Percentiles rank a stretch among this genome's conserved stretches.
Conservation (phyloP, 2,113 vertebrate species). For the Tichodroma muraria region DNA sequence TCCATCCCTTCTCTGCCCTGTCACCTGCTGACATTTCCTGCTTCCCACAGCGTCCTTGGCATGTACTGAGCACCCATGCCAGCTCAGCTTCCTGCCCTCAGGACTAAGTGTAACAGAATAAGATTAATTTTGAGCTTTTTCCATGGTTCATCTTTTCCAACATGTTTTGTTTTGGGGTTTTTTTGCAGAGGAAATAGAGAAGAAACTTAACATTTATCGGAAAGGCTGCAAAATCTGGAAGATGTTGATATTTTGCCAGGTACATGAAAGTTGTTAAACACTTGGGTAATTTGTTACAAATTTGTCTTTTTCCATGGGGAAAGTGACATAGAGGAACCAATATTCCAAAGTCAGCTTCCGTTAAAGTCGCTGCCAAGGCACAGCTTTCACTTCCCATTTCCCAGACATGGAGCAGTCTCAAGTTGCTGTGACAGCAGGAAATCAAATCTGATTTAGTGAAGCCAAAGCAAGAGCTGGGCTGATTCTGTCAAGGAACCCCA, state of each 20-base stretch:
- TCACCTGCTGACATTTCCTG: too few relatives aligned
- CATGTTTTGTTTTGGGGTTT: background rate
- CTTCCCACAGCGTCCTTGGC: background rate
- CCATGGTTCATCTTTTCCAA: background rate
- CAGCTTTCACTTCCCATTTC: background rate
- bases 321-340: background rate
- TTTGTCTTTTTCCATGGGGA: background rate
- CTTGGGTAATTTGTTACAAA: background rate
- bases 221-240: constrained; percentile 96
- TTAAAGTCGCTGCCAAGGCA: background rate
- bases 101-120: background rate
- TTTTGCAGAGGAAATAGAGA: constrained; percentile 91
- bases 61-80: background rate
- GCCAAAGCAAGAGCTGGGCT: background rate
- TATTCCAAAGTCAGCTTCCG: background rate
- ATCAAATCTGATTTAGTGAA: background rate
- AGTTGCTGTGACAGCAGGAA: constrained; percentile 1
- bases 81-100: background rate
- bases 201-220: constrained; percentile 89
- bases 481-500: background rate
- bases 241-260: constrained; percentile 98
- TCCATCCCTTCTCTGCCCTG: background rate
- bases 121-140: background rate
- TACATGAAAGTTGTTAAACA: background rate
- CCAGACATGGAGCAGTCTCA: background rate